phyloP scores from a whole-genome alignment of 2,888 invertebrate species.

The Bombylius discolor region DNA sequence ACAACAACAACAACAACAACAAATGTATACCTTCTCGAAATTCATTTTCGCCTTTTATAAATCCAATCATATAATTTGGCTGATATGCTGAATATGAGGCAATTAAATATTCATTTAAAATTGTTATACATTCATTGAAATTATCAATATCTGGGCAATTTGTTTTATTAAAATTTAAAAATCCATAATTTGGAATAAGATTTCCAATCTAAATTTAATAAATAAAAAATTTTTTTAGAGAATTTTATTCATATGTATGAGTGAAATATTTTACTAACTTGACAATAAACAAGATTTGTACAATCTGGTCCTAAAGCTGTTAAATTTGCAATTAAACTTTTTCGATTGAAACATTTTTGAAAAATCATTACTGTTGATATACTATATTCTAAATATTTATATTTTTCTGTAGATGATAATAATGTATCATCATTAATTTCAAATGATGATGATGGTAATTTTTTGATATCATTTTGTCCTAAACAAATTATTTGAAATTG shows the following conservation, averaged over 20 bases:
- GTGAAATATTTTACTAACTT: conserved; percentile 18
- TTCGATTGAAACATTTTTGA: conserved; percentile 23
- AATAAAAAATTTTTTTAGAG: background rate
- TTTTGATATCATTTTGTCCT: conserved; percentile 20
- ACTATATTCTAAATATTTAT: conserved; percentile 17
- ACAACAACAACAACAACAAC: conserved; percentile 14
- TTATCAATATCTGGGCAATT: conserved; percentile 21
- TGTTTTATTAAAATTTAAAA: conserved; percentile 25
- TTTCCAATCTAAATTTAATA: conserved; percentile 18
- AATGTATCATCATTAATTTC: too few relatives aligned
- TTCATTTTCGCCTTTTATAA: conserved; percentile 17
- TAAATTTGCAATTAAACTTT: conserved; percentile 24
- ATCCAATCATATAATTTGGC: conserved; percentile 40
- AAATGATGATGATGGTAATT: too few relatives aligned
- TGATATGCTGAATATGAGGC: conserved; percentile 50
- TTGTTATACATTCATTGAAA: conserved; percentile 35
- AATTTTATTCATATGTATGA: background rate
- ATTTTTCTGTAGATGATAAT: background rate
- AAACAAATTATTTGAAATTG: conserved; percentile 27
- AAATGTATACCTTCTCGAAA: conserved; percentile 22
- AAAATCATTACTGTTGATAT: conserved; percentile 33
- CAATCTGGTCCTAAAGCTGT: conserved; percentile 36
- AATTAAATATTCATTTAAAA: conserved; percentile 48
- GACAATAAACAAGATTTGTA: conserved; percentile 29
- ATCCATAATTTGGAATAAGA: conserved; percentile 32